A percentile compares a stretch with the other conserved stretches of the same genome.
These are phyloP conservation scores for Eriocheir sinensis DNA, from an alignment of 1,140 invertebrate genomes.

Conservation along the genomic window DNA sequence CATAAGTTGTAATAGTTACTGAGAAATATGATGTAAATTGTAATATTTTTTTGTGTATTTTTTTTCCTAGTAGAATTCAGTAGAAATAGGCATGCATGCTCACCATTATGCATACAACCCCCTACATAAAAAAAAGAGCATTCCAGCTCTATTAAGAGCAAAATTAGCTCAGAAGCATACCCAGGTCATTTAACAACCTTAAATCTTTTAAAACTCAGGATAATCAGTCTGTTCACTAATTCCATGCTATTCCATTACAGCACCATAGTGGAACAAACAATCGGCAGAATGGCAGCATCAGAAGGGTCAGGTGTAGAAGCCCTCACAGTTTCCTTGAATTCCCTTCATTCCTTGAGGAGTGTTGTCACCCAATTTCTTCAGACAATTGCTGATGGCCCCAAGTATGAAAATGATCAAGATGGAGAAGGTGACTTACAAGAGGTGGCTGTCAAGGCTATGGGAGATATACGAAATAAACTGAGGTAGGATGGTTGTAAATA, in stretches of 20 bases:
- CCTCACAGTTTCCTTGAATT: not conserved
- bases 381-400: slow-evolving; percentile 35
- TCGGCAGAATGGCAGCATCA: slow-evolving; percentile 5
- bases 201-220: not conserved
- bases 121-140: too few relatives aligned
- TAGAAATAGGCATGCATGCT: too few relatives aligned
- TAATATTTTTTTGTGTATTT: too few relatives aligned
- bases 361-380: slow-evolving; percentile 32
- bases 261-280: too few relatives aligned
- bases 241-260: not conserved
- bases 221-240: not conserved
- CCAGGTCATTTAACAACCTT: not conserved
- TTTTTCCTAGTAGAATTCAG: too few relatives aligned
- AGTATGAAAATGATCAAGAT: slow-evolving; percentile 1
- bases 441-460: not conserved
- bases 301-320: slow-evolving; percentile 31
- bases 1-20: too few relatives aligned
- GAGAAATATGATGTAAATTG: too few relatives aligned
- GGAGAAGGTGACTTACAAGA: slow-evolving; percentile 9
- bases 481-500: slow-evolving; percentile 4
- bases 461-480: slow-evolving; percentile 46
- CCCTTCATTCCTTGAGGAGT: not conserved
- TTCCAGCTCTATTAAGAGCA: too few relatives aligned
- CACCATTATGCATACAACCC: too few relatives aligned
- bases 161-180: too few relatives aligned